Evolutionary conservation across 1,140 invertebrate genomes (phyloP).

Genomic region (Papilio aristodemus): DNA sequence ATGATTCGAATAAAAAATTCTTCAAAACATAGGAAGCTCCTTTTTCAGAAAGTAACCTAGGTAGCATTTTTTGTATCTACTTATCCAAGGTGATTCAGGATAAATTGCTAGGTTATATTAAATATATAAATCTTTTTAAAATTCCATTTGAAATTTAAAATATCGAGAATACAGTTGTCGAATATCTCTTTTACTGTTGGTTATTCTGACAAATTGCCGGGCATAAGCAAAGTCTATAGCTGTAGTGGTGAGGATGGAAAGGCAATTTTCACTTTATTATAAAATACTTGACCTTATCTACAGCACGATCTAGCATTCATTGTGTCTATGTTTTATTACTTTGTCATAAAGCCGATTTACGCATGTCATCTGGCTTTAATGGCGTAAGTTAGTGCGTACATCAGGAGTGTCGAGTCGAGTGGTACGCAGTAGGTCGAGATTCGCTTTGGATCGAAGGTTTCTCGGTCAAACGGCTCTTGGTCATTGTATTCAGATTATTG

Average conservation of each 20-base stretch:
- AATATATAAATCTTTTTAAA: no score
- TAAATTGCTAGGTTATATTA: no score
- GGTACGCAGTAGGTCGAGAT: constrained; percentile 22
- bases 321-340: background rate
- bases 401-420: constrained; percentile 22
- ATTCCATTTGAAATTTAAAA: no score
- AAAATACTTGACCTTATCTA: constrained; percentile 14
- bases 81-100: no score
- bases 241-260: constrained; percentile 32
- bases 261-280: constrained; percentile 40
- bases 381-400: constrained; percentile 20
- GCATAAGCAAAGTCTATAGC: background rate
- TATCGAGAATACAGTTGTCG: no score
- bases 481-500: constrained; percentile 33
- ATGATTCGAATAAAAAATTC: no score
- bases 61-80: no score
- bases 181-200: no score
- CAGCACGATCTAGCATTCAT: background rate
- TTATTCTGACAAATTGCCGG: constrained; percentile 2
- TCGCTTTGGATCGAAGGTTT: constrained; percentile 34
- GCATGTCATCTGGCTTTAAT: background rate
- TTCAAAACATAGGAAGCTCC: no score
- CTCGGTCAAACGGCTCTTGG: constrained; percentile 28
- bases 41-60: no score
- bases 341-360: constrained; percentile 1